Evolutionary conservation across 2,888 invertebrate genomes (phyloP), one percentile per base, ranked within the genome.

Genomic region (Oithona nana): DNA sequence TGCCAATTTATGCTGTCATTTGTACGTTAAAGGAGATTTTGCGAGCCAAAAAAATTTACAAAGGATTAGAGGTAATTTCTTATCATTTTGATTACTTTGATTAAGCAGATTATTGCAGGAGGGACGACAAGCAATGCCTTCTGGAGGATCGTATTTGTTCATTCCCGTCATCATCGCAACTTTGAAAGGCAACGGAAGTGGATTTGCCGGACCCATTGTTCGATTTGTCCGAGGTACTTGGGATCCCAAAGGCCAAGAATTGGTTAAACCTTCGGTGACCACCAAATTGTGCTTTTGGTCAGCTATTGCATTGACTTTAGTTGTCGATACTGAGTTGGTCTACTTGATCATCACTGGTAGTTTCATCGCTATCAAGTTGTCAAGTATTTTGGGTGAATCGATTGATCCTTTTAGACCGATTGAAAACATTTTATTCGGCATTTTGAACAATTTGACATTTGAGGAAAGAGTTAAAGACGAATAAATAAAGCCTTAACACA

Each of bases 1-100:
- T 26, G 24, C 31, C 59, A 11, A 22, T 59, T 1, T 59, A 59
- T 48, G 22, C 48, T 31, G 22, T 28, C 13, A 31, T 59, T 49
- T 59, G 59, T 20, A 49, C 39, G 16, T 2, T 59, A 11, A 59
- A 59, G 24, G 59, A 59, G 39, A 28, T 59, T 2, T 59, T 26
- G 20, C 20, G 59, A 48, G 59, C 59, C 2, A 59, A 59, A 28
- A 59, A 59, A 11, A 26, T 54, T 3, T 54, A 54, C 54, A 26
- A 20, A 6, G 54, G 54, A 24, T 16, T 54, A 13, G 2, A 24
- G 8, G 54, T 24, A 26, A 26, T 20, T 4, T 24, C 54, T 24
- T 16, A 54, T 20, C 26, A 24, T 26, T 20, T 24, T 3, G 24
- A 16, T 3, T 16, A 54, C 4, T 54, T 16, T 26, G 26, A 54